Percentiles rank a stretch among this genome's conserved stretches.
Evolutionary conservation across 2,113 vertebrate genomes (phyloP).

Genomic region (Actenoides lindsayi): DNA sequence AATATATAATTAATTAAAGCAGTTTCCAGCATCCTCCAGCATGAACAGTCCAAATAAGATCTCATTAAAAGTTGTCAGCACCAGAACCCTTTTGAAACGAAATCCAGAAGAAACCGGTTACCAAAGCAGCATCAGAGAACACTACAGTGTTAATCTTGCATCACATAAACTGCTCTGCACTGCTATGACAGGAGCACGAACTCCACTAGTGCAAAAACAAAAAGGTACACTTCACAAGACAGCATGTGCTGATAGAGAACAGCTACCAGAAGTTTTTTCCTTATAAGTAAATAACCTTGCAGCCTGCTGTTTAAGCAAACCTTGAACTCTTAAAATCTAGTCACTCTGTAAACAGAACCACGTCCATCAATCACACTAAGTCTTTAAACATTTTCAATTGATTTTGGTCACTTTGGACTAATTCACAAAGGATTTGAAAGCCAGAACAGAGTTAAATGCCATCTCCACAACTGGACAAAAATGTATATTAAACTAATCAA

Average conservation of each 20-base stretch:
- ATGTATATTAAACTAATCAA: conserved; percentile 22
- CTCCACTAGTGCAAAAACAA: neutral
- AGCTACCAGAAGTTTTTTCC: neutral
- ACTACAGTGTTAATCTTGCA: neutral
- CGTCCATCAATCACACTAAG: conserved; percentile 12
- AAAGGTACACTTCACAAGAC: neutral
- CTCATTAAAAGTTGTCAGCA: neutral
- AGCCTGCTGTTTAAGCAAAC: neutral
- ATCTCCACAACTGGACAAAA: neutral
- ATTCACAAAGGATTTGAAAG: neutral
- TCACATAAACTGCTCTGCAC: neutral
- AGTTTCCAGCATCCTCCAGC: neutral
- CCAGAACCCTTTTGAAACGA: neutral
- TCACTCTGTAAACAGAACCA: neutral
- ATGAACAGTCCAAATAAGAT: neutral
- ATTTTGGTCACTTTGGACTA: conserved; percentile 28
- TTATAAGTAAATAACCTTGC: neutral
- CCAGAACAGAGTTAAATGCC: neutral
- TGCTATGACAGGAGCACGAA: neutral
- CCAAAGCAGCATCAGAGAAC: neutral
- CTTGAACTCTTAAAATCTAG: conserved; percentile 7
- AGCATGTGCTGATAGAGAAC: neutral
- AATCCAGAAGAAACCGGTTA: neutral
- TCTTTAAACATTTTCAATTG: conserved; percentile 15
- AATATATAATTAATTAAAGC: neutral